Evolutionary conservation across 2,113 vertebrate species (phyloP).

Genomic region (Sarotherodon lohbergeri): DNA sequence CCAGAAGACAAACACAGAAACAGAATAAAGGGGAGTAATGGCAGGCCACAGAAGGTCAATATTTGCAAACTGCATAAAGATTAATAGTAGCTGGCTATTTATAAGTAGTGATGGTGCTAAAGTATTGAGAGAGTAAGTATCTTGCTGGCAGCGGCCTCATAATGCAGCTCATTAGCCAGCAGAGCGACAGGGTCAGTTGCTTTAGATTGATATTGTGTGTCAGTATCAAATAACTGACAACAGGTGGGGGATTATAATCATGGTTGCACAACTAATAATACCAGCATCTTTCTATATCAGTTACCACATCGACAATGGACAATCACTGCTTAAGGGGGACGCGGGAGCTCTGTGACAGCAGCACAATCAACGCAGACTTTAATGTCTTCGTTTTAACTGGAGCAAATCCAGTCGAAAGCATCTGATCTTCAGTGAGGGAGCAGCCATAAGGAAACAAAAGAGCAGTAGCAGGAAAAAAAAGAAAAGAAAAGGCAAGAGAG

Average conservation of each 20-base stretch:
- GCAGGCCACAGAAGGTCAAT: neutral
- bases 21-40: neutral
- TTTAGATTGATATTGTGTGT: conserved; percentile 52
- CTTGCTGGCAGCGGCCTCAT: conserved; percentile 31
- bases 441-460: conserved; percentile 10
- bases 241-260: conserved; percentile 64
- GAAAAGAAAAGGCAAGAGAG: neutral
- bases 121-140: neutral
- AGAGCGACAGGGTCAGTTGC: conserved; percentile 52
- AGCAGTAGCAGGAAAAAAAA: neutral
- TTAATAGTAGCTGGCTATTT: neutral
- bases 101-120: neutral
- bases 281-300: conserved; percentile 46
- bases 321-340: conserved; percentile 30
- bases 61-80: neutral
- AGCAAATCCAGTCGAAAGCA: conserved; percentile 34
- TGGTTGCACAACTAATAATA: conserved; percentile 64
- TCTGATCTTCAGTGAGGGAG: conserved; percentile 33
- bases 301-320: conserved; percentile 55
- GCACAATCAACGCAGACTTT: conserved; percentile 24
- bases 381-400: conserved; percentile 45
- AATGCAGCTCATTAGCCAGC: conserved; percentile 55
- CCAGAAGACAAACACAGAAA: neutral
- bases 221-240: conserved; percentile 62
- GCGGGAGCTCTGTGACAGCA: conserved; percentile 13